A percentile compares a stretch with the other conserved stretches of the same genome.
Evolutionary conservation across 1,140 invertebrate genomes (phyloP).

Genomic region (Hydropsyche tenuis): DNA sequence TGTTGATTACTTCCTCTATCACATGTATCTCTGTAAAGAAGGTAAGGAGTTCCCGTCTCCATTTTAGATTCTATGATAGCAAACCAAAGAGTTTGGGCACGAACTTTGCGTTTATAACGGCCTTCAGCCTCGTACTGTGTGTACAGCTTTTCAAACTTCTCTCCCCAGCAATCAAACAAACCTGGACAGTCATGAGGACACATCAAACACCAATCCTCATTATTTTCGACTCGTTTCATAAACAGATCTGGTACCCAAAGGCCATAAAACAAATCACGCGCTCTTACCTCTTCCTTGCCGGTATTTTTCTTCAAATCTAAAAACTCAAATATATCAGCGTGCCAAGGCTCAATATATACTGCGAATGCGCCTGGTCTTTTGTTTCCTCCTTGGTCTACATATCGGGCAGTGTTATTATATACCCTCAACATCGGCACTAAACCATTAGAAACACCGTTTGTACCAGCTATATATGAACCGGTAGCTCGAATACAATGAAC

Average conservation of each 20-base stretch:
- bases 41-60: conserved; percentile 98
- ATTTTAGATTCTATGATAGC: conserved; percentile 95
- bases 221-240: conserved; percentile 92
- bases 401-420: conserved; percentile 95
- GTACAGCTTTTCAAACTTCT: conserved; percentile 94
- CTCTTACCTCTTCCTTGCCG: conserved; percentile 90
- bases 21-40: conserved; percentile 98
- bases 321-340: conserved; percentile 97
- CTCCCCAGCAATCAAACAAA: conserved; percentile 90
- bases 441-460: conserved; percentile 95
- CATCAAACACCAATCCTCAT: conserved; percentile 94
- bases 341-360: conserved; percentile 99
- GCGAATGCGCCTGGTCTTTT: conserved; percentile 99
- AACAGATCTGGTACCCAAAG: conserved; percentile 99
- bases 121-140: conserved; percentile 86
- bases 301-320: conserved; percentile 94
- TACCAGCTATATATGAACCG: conserved; percentile 92
- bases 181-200: conserved; percentile 94
- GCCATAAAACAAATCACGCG: conserved; percentile 97
- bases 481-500: conserved; percentile 94
- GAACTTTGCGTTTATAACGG: conserved; percentile 75
- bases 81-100: conserved; percentile 91
- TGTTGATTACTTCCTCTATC: conserved; percentile 98
- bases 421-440: conserved; percentile 97
- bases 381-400: conserved; percentile 98